Base-by-base conservation (phyloP, 2,888 invertebrate species). In the Stenolophus ochropezus region DNA sequence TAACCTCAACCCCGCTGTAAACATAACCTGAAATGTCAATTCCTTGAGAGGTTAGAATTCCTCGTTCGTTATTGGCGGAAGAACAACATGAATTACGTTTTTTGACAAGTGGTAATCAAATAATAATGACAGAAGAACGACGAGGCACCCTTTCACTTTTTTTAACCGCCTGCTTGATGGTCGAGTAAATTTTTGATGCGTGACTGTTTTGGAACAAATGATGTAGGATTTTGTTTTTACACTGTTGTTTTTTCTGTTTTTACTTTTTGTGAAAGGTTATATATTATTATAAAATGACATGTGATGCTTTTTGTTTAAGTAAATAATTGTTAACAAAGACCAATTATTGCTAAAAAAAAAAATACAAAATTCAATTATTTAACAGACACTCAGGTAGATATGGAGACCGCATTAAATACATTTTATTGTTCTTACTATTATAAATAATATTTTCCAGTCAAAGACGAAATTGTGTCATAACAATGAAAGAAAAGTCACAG, bases 101-200 rank as follows among this genome's bases (percentile, higher is more conserved):
- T 78, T 58, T 73, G 80, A 73, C 73, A 80, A 58, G 42, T 27
- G 20, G 61, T 80, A 80, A 80, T 80, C 80, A 80, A 80, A 73
- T 73, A 80, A 80, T 80, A 73, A 80, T 80, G 80, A 80, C 33
- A 42, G 11, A 42, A 42, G 33, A 42, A 42, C 56, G 80, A 73
- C 65, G 42, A 78, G 65, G 51, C 69, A 80, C 73, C 71, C 80
- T 80, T 80, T 80, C 80, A 56, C 80, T 53, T 80, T 61, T 80
- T 73, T 23, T 49, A 73, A 21, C 73, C 47, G 47, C 73, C 49
- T 47, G 21, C 73, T 49, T 49, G 73, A 73, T 49, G 49, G 23
- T 47, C 5, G 49, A 16, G 73, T 73, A 73, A 73, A 51, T 73
- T 73, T 73, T 49, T 73, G 73, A 73, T 73, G 51, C 73, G 73